A percentile compares a stretch with the other conserved stretches of the same genome.
These are phyloP conservation scores for Lutjanus argentimaculatus DNA, from an alignment of 2,797 vertebrate genomes.

Conservation along the genomic window DNA sequence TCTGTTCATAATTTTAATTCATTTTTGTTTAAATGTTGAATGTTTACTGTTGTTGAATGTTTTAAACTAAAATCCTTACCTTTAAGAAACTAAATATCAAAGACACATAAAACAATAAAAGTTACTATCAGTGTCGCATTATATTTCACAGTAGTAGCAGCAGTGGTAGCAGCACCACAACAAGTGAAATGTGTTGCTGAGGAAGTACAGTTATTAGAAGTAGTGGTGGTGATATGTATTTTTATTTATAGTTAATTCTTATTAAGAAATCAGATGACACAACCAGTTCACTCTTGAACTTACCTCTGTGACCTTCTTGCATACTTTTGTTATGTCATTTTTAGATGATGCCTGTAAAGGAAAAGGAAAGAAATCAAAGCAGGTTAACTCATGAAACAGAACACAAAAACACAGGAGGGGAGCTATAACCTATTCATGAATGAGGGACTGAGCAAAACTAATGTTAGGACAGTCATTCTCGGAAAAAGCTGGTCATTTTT, in stretches of 20 bases:
- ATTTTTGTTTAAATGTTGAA: neutral
- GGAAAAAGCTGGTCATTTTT: conserved; percentile 28
- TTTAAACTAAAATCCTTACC: too few species aligned
- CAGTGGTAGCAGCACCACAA: neutral
- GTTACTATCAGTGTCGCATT: neutral
- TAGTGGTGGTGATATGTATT: neutral
- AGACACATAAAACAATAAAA: neutral
- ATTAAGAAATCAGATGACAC: neutral
- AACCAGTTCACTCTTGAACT: conserved; percentile 36
- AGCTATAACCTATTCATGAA: neutral
- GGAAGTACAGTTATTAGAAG: neutral
- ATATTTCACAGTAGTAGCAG: neutral
- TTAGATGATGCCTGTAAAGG: conserved; percentile 92
- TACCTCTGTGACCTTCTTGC: conserved; percentile 98
- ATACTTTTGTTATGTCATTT: conserved; percentile 94
- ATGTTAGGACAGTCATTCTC: neutral
- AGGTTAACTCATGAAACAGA: neutral
- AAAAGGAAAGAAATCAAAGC: neutral
- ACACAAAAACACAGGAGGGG: neutral
- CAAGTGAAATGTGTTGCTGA: neutral
- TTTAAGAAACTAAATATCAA: neutral
- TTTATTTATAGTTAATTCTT: neutral
- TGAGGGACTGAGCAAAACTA: neutral
- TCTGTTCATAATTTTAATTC: neutral
- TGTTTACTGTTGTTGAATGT: too few species aligned